Conservation (phyloP, 1,140 invertebrate species). For the Cydia fagiglandana region DNA sequence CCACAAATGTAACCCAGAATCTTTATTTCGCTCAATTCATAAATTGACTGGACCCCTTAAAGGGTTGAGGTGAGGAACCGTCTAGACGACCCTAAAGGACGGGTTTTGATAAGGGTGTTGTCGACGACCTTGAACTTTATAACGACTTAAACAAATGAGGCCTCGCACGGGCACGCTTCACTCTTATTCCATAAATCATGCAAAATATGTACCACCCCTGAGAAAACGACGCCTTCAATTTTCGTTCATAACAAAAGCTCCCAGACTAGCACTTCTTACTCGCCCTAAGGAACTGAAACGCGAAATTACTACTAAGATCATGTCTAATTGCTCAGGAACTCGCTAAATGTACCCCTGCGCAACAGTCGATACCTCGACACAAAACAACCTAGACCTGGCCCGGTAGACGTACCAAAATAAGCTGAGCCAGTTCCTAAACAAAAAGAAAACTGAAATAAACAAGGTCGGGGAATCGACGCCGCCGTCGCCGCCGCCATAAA, state of each 20-base stretch:
- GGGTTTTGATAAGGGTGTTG: constrained; percentile 69
- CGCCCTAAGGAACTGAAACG: background rate
- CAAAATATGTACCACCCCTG: background rate
- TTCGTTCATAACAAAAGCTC: constrained; percentile 20
- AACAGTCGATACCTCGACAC: constrained; percentile 39
- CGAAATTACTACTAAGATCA: constrained; percentile 3
- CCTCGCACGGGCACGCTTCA: constrained; percentile 34
- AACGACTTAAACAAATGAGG: constrained; percentile 73
- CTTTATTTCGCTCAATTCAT: constrained; percentile 44
- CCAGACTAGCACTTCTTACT: constrained; percentile 1
- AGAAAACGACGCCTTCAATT: constrained; percentile 9
- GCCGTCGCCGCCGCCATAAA: constrained; percentile 75
- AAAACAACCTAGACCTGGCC: constrained; percentile 57
- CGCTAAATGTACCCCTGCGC: constrained; percentile 5
- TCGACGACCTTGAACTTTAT: constrained; percentile 72
- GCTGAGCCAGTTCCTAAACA: constrained; percentile 76
- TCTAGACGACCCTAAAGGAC: constrained; percentile 74
- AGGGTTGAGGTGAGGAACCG: constrained; percentile 71
- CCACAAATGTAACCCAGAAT: constrained; percentile 8
- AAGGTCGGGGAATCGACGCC: constrained; percentile 76
- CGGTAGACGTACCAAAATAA: constrained; percentile 68
- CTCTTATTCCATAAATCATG: constrained; percentile 31
- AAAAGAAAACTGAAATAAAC: constrained; percentile 79
- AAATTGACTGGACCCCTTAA: constrained; percentile 66
- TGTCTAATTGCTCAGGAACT: constrained; percentile 12